Evolutionary conservation across 2,797 vertebrate genomes (phyloP), one percentile per base, ranked within the genome.

Genomic region (Oreochromis grahami): DNA sequence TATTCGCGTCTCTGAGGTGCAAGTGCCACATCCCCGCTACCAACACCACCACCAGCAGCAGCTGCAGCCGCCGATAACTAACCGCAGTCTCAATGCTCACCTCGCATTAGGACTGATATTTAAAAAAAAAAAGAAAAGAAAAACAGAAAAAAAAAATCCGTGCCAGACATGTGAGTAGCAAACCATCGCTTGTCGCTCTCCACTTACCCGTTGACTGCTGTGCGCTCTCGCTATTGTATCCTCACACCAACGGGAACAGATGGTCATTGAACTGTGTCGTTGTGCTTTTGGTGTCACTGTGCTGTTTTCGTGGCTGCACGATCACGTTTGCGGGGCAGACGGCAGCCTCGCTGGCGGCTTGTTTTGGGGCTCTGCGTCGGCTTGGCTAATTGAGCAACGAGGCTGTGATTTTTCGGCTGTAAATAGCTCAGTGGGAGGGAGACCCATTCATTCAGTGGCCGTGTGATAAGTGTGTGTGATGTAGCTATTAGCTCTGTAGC

Each of bases 131-230:
- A 50, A 52, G 11, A 12, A 36, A 32, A 12, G 1, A 3, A n/a
- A 41, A 24, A 6, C 38, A 24, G 6, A 6, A 3, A 10, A n/a
- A 15, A 14, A 77, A 86, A 87, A 88, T 93, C 94, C 86, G 94
- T 94, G 95, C 89, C 95, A 95, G 96, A 96, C 96, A 97, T 97
- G 96, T 97, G 96, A 97, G 96, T 97, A 96, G 91, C 92, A 92
- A 92, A 91, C 91, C 92, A 92, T 94, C 90, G 92, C 92, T 36
- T 91, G 87, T 93, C 72, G 93, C 89, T 91, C 86, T 91, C 85
- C 90, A 88, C 89, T 87, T 84, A 76, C 79, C 78, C 81, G 65
- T 78, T 89, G 84, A 79, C 81, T 87, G 89, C 85, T 88, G 26
- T 83, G 81, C 85, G 87, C 76, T 80, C 83, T 80, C 51, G 86